Base-by-base conservation (phyloP, 1,140 invertebrate species). In the Lepidurus packardi region DNA sequence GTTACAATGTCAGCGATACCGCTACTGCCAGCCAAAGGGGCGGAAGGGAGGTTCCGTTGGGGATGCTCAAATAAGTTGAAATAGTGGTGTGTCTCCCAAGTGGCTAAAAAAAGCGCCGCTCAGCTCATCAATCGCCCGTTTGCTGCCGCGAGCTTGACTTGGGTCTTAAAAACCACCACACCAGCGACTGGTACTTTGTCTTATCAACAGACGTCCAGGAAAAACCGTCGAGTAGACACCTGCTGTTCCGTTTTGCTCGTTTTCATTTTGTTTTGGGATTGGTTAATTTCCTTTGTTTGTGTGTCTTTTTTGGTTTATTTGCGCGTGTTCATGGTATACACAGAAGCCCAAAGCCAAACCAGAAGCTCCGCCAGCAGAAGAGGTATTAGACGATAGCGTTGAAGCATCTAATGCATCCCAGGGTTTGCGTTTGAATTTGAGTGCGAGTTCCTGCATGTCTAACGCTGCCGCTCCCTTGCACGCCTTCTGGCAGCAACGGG, bases 101-200 rank as follows among this genome's bases (percentile, higher is more conserved):
- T n/a, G 53, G 53, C 53, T 65, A 65, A 65, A 65, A 65, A 65
- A 65, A 65, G 53, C 53, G 53, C 21, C 53, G 16, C 21, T n/a
- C 16, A 3, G 21, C 53, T 65, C 53, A 65, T 65, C 53, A 65
- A 65, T 65, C 53, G 53, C 21, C 53, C 53, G 53, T 65, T 13
- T 65, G 21, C 16, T 65, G 53, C 53, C 53, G 53, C 16, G 53
- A 65, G 53, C 53, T 65, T 65, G 53, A 65, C 53, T 65, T 21
- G 53, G 53, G 16, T 65, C 53, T 21, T 21, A 65, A 65, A 65
- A 65, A 16, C 53, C 53, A 65, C 53, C 13, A 65, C 21, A n/a
- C 53, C 53, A 65, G 53, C 53, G 53, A 9, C 13, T 21, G 53
- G 53, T 65, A 65, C 53, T 65, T 65, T 65, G 53, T 65, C 53